Evolutionary conservation across 2,888 invertebrate genomes (phyloP).

Genomic region (Mylabris sibirica): DNA sequence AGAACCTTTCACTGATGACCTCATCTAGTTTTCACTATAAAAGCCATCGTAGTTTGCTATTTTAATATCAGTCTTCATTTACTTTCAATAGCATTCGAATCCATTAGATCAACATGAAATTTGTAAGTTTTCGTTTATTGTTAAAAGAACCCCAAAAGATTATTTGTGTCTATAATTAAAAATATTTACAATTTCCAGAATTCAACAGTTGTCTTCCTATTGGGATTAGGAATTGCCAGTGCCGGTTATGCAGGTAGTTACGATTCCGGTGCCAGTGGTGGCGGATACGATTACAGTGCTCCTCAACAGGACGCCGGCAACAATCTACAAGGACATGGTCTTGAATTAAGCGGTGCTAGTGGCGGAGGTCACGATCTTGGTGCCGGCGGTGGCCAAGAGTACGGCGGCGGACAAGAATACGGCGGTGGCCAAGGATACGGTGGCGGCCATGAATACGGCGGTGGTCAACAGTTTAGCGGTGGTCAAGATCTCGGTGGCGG

Average conservation of each 20-base stretch:
- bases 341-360: slow-evolving; percentile 29
- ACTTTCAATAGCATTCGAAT: slow-evolving; percentile 41
- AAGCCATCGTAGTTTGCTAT: slow-evolving; percentile 44
- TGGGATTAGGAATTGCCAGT: slow-evolving; percentile 45
- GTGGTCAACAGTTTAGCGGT: slow-evolving; percentile 62
- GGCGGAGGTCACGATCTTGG: slow-evolving; percentile 37
- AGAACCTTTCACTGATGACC: slow-evolving; percentile 51
- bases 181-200: slow-evolving; percentile 39
- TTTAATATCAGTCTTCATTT: slow-evolving; percentile 51
- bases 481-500: slow-evolving; percentile 60
- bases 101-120: slow-evolving; percentile 41
- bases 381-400: slow-evolving; percentile 41
- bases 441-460: slow-evolving; percentile 62
- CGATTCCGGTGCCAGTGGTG: slow-evolving; percentile 34
- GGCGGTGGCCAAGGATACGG: slow-evolving; percentile 55
- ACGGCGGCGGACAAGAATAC: slow-evolving; percentile 61
- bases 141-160: no score
- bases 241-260: slow-evolving; percentile 52
- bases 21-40: slow-evolving; percentile 50
- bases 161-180: not conserved
- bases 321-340: slow-evolving; percentile 25
- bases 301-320: slow-evolving; percentile 14
- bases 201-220: slow-evolving; percentile 46
- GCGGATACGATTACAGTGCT: slow-evolving; percentile 23
- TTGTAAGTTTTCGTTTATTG: slow-evolving; percentile 42